A percentile compares a stretch with the other conserved stretches of the same genome.
Conservation (phyloP, 2,888 invertebrate genomes). For the Yponomeuta sedellus region DNA sequence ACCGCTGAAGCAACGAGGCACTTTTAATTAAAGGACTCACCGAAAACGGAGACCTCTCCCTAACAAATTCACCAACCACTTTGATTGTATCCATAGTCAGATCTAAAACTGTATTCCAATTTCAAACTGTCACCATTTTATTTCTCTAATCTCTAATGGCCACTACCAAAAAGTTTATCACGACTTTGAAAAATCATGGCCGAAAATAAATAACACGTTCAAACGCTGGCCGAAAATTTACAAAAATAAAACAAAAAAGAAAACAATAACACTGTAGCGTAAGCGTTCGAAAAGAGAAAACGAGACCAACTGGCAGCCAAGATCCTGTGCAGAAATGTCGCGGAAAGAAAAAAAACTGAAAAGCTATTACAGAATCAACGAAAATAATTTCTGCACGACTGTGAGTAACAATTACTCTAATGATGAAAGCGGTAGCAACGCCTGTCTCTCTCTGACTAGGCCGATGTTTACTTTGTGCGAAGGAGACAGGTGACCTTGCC, state of each 20-base stretch:
- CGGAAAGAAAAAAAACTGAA: constrained; percentile 4
- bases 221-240: not conserved
- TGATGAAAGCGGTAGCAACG: not conserved
- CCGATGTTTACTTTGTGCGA: not conserved
- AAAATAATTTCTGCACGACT: constrained; percentile 21
- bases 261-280: not conserved
- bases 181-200: not conserved
- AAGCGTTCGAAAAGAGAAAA: not conserved
- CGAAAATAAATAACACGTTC: constrained; percentile 14
- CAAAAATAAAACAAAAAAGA: not conserved
- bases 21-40: constrained; percentile 32
- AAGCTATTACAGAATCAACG: constrained; percentile 21
- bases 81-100: constrained; percentile 59
- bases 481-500: not conserved
- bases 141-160: too few species aligned
- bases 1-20: not conserved
- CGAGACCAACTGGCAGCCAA: not conserved
- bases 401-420: not conserved
- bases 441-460: not conserved
- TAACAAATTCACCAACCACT: constrained; percentile 62
- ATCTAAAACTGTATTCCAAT: too few species aligned
- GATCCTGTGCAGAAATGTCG: not conserved
- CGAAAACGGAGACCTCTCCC: constrained; percentile 63
- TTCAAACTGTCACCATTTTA: not conserved
- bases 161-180: too few species aligned